Base-by-base conservation (phyloP, 2,113 vertebrate genomes). In the Arvicanthis niloticus region DNA sequence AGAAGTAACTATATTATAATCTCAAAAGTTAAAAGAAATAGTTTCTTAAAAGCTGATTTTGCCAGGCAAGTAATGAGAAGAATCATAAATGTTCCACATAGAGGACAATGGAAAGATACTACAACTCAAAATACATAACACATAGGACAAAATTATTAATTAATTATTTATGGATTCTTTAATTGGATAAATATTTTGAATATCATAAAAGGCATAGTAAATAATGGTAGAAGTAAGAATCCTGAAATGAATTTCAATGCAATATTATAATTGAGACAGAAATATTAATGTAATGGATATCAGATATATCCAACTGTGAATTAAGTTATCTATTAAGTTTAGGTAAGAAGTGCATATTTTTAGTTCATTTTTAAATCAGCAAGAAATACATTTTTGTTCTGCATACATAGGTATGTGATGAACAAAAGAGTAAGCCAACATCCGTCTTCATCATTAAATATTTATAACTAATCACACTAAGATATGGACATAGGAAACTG, bases 151-250 rank as follows among this genome's bases (percentile, higher is more conserved):
- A 37, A 72, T 68, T 51, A 84, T 87, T 73, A 88, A 77, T 87
- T 81, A 65, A 53, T 76, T 85, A 92, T 78, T 84, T 89, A 21
- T 78, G 73, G 51, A 68, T 60, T 91, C 13, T 81, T 56, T 92
- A 89, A 82, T 72, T 95, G 73, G 4, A 12, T 90, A 94, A 58
- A 80, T 51, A 88, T 86, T 96, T 92, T 51, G 85, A 77, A 68
- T 31, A 90, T 67, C 80, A 1, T 81, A 51, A 80, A 77, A 85
- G 37, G 8, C 58, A 37, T 19, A 60, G 5, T 81, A 24, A 10
- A 5, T 90, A 88, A 85, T 67, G 11, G 53, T 68, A 89, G 22
- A 92, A 81, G 82, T 37, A 81, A 56, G 9, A 82, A 22, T 45
- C 22, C 68, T 80, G 40, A 60, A 91, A 34, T 97, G 34, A 91